A percentile compares a stretch with the other conserved stretches of the same genome.
phyloP scores from a whole-genome alignment of 2,888 invertebrate genomes.

The Neoaliturus tenellus region DNA sequence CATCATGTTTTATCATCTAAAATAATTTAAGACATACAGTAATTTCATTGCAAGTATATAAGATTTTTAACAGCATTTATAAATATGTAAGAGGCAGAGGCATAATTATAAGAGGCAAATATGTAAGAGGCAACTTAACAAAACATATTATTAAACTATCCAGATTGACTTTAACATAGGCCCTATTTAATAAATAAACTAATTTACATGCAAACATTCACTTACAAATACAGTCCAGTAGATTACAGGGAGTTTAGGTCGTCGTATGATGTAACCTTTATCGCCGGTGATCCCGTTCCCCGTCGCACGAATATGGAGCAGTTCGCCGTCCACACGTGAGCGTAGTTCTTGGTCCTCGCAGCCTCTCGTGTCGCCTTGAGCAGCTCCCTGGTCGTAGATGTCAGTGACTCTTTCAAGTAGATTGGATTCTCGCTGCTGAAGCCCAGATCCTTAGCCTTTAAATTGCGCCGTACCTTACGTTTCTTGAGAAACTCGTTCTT shows the following conservation, averaged over 20 bases:
- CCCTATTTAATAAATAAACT: neutral
- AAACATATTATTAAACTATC: neutral
- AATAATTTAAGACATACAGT: no score
- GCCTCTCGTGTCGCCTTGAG: constrained; percentile 15
- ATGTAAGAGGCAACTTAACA: neutral
- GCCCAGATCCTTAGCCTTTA: constrained; percentile 5
- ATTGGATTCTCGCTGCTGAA: neutral
- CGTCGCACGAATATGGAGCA: neutral
- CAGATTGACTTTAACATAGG: neutral
- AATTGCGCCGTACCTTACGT: neutral
- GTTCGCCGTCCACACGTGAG: constrained; percentile 11
- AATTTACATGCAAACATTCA: neutral
- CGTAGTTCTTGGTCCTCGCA: neutral
- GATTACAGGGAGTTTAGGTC: neutral
- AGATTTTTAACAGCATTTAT: no score
- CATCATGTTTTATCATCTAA: neutral
- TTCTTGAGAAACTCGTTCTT: neutral
- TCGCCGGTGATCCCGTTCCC: neutral
- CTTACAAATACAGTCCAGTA: neutral
- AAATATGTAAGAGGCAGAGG: no score
- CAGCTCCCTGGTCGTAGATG: constrained; percentile 5
- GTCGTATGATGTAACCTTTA: neutral
- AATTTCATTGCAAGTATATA: no score
- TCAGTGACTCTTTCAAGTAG: constrained; percentile 1
- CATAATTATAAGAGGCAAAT: neutral